These are phyloP conservation scores for Dryobota labecula DNA, from an alignment of 2,888 invertebrate species.

Conservation along the genomic window DNA sequence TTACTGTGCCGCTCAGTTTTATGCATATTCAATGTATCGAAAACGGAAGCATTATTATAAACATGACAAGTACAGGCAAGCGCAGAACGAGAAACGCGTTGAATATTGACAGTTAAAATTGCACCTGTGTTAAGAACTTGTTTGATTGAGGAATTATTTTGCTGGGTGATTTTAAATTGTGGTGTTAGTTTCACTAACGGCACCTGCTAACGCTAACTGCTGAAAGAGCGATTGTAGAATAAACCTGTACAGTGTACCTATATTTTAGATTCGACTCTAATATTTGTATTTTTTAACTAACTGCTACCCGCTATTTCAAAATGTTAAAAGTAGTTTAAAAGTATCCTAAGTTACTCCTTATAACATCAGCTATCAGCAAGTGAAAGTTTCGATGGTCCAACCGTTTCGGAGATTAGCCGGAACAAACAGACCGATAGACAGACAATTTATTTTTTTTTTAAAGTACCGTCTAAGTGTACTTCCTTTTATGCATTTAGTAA, in stretches of 20 bases:
- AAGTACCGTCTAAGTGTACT: too few relatives aligned
- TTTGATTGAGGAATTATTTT: constrained; percentile 19
- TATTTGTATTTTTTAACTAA: neutral
- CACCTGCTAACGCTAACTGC: neutral
- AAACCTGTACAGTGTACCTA: too few relatives aligned
- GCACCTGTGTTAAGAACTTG: neutral
- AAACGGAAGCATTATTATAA: constrained; percentile 67
- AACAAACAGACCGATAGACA: too few relatives aligned
- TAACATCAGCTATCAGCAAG: too few relatives aligned
- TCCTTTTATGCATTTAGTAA: too few relatives aligned
- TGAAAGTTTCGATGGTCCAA: too few relatives aligned
- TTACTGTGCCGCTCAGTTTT: constrained; percentile 61
- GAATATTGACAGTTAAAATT: constrained; percentile 4
- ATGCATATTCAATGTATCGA: constrained; percentile 67
- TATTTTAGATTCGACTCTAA: neutral
- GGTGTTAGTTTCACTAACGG: neutral
- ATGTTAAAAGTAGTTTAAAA: too few relatives aligned
- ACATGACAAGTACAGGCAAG: constrained; percentile 63
- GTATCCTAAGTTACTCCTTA: too few relatives aligned
- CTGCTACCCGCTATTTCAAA: too few relatives aligned
- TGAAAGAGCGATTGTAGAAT: neutral
- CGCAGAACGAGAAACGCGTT: constrained; percentile 37
- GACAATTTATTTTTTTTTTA: too few relatives aligned
- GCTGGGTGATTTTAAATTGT: neutral
- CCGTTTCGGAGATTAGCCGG: too few relatives aligned